These are phyloP conservation scores for Oreocharis arfaki DNA, from an alignment of 2,113 vertebrate species.

Conservation along the genomic window DNA sequence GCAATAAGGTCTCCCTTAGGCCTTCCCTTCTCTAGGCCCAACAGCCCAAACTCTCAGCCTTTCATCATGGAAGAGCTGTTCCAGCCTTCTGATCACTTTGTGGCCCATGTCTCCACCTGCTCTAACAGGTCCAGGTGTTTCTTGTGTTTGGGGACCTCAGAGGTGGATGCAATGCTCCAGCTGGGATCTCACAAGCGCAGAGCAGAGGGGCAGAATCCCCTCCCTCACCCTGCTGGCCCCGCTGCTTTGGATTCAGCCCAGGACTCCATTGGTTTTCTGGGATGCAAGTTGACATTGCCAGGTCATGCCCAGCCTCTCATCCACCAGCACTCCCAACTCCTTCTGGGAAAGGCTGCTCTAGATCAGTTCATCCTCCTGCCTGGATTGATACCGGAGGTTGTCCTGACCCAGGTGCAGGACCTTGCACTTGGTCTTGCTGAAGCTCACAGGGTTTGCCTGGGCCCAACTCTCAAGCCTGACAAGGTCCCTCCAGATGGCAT, in stretches of 20 bases:
- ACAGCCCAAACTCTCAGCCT: neutral
- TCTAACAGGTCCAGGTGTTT: neutral
- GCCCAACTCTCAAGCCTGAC: neutral
- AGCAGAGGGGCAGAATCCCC: neutral
- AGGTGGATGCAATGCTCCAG: neutral
- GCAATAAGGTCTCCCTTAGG: neutral
- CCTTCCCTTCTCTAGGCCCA: neutral
- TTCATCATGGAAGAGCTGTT: neutral
- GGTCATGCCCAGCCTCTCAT: neutral
- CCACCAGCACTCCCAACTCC: no score
- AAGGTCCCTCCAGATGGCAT: neutral
- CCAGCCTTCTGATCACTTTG: neutral
- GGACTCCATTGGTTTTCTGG: neutral
- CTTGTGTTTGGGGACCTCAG: neutral
- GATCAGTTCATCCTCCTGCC: neutral
- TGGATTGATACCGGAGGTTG: fast-evolving
- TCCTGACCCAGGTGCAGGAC: neutral
- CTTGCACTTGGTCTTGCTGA: neutral
- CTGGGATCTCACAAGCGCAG: neutral
- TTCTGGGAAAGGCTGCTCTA: neutral
- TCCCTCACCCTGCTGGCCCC: neutral
- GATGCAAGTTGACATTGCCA: neutral
- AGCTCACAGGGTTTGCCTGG: neutral
- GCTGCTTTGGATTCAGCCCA: neutral
- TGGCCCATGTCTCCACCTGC: neutral